phyloP scores from a whole-genome alignment of 2,888 invertebrate genomes.

The Acronicta psi region DNA sequence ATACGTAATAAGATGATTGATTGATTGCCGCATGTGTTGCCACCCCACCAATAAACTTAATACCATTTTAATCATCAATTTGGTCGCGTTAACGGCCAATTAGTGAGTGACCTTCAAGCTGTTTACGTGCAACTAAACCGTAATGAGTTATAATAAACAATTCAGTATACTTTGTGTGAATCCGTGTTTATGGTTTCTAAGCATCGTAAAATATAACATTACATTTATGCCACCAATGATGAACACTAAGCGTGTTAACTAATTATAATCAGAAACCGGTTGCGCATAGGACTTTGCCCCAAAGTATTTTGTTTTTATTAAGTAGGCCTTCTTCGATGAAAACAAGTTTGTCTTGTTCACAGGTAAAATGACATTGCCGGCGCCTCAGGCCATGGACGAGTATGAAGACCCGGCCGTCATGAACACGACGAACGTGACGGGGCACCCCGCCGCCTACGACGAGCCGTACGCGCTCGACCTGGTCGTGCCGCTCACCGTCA shows the following conservation, averaged over 20 bases:
- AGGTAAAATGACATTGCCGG: conserved; percentile 68
- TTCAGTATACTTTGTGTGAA: conserved; percentile 11
- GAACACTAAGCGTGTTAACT: conserved; percentile 10
- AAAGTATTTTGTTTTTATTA: conserved; percentile 31
- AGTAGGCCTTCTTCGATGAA: conserved; percentile 15
- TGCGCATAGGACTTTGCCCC: conserved; percentile 25
- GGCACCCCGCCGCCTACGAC: conserved; percentile 60
- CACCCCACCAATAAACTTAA: conserved; percentile 30
- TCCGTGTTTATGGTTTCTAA: conserved; percentile 10
- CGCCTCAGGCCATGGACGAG: conserved; percentile 67
- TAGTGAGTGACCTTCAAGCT: conserved; percentile 48
- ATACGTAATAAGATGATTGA: conserved; percentile 21
- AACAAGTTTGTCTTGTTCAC: conserved; percentile 62
- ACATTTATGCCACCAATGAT: conserved; percentile 9
- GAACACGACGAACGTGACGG: conserved; percentile 73
- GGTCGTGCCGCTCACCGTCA: conserved; percentile 91
- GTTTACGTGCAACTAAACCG: conserved; percentile 48
- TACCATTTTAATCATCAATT: conserved; percentile 45
- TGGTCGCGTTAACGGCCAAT: conserved; percentile 50
- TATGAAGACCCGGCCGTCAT: conserved; percentile 62
- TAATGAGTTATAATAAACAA: conserved; percentile 26
- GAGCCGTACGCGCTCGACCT: conserved; percentile 89
- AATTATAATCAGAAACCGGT: conserved; percentile 20
- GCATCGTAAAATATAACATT: conserved; percentile 21
- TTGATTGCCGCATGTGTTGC: conserved; percentile 24